Evolutionary conservation across 1,140 invertebrate genomes (phyloP), one percentile per base, ranked within the genome.

Genomic region (Linepithema humile): DNA sequence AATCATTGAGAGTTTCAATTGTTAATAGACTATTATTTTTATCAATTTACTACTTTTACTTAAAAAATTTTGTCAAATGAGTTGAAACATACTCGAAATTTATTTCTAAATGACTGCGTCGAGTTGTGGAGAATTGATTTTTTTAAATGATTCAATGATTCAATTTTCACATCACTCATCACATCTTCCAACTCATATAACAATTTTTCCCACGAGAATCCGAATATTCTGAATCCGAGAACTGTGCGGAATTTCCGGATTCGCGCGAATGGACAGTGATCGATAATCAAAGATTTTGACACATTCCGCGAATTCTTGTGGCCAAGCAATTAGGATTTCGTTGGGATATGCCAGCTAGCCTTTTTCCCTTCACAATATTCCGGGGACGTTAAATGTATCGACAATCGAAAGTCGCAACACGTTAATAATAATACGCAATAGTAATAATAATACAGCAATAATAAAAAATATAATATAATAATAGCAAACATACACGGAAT

Each of bases 401-500:
- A 10, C 38, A 62, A 83, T 83, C 48, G 69, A 59, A 83, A 83
- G 70, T 77, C 65, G 59, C 83, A 80, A 87, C 65, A 72, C 85
- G 50, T 43, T 90, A 88, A 83, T 89, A 88, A 85, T 88, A 89
- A n/a, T n/a, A n/a, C 88, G 84, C 88, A 88, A 91, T 91, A 89
- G 84, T 91, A 84, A 84, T 88, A 83, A 90, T 91, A 89, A 91
- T 89, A 85, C 69, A 86, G 84, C 89, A 83, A 88, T 87, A 85
- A 88, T 89, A 91, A 90, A 90, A 90, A 90, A 90, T 87, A 88
- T 82, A 85, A 85, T 92, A 90, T 90, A 92, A 45, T 90, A 92
- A 92, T 93, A 90, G 89, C 90, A 93, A 93, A 92, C 93, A 93
- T 92, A 92, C 91, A 92, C 83, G 89, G 91, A 92, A 78, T 90